Evolutionary conservation across 2,113 vertebrate species (phyloP), one percentile per base, ranked within the genome.

Genomic region (Anguilla japonica): DNA sequence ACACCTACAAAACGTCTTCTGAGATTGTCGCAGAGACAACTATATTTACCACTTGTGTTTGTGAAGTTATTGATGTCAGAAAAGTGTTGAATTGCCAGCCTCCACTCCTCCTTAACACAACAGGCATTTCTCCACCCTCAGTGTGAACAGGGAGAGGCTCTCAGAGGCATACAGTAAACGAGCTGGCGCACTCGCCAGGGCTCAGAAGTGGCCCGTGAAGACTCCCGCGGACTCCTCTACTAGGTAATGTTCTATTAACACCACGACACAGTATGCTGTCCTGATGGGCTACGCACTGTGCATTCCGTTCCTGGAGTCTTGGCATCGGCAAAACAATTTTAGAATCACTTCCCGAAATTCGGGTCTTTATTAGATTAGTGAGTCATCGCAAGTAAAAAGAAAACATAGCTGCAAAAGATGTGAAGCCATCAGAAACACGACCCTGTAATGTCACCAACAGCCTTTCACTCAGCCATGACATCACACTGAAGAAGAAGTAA

Each of bases 11-110:
- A 87, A 89, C 11, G 84, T 90, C 80, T 91, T 79, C 71, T 29
- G 71, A 50, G 75, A 89, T 91, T 87, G 89, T 63, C 85, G 84
- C 90, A 80, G 87, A 88, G 88, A 89, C 81, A 78, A 67, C 82
- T 81, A 53, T 60, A 89, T 90, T 88, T 71, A 87, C 82, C 86
- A 83, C 75, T 43, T 83, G 16, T 20, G 46, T 79, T 82, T 79
- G 67, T 83, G 83, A 84, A 18, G 83, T 39, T 8, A 71, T 71
- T n/a, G 63, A 78, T 82, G 56, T 82, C 71, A 82, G 40, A 82
- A 67, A 71, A 56, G 50, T 75, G 80, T 75, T 67, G 60, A 67
- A 67, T 67, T 75, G 60, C 81, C 43, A 20, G 41, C 80, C 41
- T 82, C 57, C 80, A 39, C 80, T 29, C 83, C 60, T 63, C 60